A percentile compares a stretch with the other conserved stretches of the same genome.
Conservation (phyloP, 2,113 vertebrate genomes). For the Amphiprion ocellaris region DNA sequence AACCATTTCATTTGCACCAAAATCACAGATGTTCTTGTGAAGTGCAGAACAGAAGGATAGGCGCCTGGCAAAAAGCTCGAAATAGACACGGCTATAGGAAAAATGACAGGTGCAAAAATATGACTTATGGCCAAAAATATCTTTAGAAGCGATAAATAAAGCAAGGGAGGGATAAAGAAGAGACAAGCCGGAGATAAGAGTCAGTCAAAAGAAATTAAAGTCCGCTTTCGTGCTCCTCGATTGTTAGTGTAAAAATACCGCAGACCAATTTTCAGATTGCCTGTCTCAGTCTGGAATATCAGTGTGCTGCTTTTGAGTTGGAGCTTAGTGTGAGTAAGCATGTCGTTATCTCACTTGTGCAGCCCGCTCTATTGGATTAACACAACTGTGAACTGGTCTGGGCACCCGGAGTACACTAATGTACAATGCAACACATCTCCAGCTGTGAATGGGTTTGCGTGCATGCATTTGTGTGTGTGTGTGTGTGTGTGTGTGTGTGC, state of each 20-base stretch:
- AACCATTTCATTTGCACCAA: too few relatives aligned
- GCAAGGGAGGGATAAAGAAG: slow-evolving; percentile 22
- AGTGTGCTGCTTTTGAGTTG: slow-evolving; percentile 58
- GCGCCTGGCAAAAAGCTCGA: slow-evolving; percentile 1
- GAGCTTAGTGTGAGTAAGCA: slow-evolving; percentile 67
- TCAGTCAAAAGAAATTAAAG: slow-evolving; percentile 45
- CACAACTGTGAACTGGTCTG: slow-evolving; percentile 58
- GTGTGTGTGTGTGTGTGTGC: neutral
- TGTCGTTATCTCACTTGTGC: slow-evolving; percentile 68
- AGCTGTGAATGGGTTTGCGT: slow-evolving; percentile 1
- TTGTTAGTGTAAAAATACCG: slow-evolving; percentile 63
- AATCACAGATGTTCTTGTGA: neutral
- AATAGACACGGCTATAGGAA: slow-evolving; percentile 23
- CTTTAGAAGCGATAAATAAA: slow-evolving; percentile 39
- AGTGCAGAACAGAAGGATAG: neutral
- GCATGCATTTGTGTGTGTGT: neutral
- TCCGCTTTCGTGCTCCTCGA: slow-evolving; percentile 36
- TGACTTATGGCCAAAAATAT: slow-evolving; percentile 60
- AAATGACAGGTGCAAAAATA: slow-evolving; percentile 60
- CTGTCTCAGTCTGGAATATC: slow-evolving; percentile 57
- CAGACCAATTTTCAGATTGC: slow-evolving; percentile 53
- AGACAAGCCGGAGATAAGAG: slow-evolving; percentile 35
- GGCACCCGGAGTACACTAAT: slow-evolving; percentile 38
- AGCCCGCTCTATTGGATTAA: slow-evolving; percentile 69
- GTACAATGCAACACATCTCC: slow-evolving; percentile 35